These are phyloP conservation scores for Phthorimaea operculella DNA, from an alignment of 1,140 invertebrate species.

Conservation along the genomic window DNA sequence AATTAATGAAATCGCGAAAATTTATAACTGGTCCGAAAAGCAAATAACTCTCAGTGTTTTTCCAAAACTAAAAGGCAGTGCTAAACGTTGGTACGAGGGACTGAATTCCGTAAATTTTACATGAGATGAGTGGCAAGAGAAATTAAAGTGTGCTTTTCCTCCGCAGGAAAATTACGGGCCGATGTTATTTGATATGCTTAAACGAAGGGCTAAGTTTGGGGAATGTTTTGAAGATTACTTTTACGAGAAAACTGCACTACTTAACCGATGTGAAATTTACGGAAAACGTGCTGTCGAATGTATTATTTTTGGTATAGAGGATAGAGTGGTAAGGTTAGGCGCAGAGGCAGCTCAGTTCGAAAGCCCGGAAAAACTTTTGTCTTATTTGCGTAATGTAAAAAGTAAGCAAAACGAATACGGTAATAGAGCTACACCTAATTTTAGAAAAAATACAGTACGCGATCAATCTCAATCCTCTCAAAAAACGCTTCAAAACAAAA, in stretches of 20 bases:
- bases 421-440: neutral
- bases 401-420: neutral
- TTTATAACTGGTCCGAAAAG: neutral
- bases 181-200: neutral
- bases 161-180: neutral
- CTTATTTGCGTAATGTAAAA: neutral
- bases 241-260: neutral
- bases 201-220: neutral
- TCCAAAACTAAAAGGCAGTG: neutral
- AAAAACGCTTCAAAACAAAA: neutral
- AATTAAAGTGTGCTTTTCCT: neutral
- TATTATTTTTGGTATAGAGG: neutral
- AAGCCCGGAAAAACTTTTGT: neutral
- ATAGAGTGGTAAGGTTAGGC: neutral
- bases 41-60: neutral
- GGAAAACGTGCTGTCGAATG: neutral
- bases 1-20: constrained; percentile 5
- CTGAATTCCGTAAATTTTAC: neutral
- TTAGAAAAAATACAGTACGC: neutral
- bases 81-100: neutral
- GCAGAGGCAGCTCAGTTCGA: neutral
- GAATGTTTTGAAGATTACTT: neutral
- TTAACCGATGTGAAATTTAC: neutral
- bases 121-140: neutral
- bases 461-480: neutral